Conservation (phyloP, 2,113 vertebrate species). For the Carollia perspicillata region DNA sequence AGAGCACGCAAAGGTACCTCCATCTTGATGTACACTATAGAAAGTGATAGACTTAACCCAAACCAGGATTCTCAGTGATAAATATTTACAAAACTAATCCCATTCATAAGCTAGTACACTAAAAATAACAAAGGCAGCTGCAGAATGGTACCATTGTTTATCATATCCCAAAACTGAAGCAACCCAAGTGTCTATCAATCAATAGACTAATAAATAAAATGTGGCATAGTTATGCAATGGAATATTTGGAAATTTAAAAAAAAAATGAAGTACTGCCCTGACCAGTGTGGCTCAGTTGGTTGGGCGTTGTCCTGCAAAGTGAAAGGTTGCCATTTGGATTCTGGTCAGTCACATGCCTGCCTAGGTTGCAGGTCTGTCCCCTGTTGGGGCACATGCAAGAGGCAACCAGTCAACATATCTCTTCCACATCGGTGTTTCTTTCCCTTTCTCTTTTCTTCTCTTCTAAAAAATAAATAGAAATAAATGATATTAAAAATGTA, state of each 20-base stretch:
- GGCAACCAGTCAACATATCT: no score
- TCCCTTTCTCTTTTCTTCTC: no score
- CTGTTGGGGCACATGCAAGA: no score
- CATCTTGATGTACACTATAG: not conserved
- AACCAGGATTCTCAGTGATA: not conserved
- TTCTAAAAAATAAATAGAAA: no score
- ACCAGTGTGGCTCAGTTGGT: no score
- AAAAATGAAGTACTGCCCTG: not conserved
- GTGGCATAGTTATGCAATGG: not conserved
- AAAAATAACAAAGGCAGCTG: constrained; percentile 3
- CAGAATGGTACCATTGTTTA: constrained; percentile 6
- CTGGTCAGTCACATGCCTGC: no score
- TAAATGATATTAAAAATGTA: not conserved
- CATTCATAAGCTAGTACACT: not conserved
- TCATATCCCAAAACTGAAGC: not conserved
- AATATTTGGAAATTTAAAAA: constrained; percentile 7
- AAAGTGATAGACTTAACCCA: not conserved
- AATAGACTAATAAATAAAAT: constrained; percentile 26
- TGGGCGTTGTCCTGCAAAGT: no score
- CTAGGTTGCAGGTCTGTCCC: no score
- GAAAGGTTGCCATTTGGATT: no score
- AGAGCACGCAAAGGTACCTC: not conserved
- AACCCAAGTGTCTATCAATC: not conserved
- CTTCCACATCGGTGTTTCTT: no score
- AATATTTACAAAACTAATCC: constrained; percentile 36